Base-by-base conservation (phyloP, 2,888 invertebrate genomes). In the Ceriagrion tenellum region DNA sequence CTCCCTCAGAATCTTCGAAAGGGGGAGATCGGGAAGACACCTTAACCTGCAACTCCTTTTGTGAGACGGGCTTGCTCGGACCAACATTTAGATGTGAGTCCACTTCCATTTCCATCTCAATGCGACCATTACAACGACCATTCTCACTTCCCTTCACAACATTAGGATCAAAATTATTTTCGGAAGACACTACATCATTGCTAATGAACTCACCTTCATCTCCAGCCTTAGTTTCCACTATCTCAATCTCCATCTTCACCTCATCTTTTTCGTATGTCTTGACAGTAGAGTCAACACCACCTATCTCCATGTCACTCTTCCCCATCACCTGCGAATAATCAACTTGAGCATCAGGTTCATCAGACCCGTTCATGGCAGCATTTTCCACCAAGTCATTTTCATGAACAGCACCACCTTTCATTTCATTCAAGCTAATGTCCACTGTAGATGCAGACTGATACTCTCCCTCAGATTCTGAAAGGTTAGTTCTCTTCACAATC, bases 381-480 rank as follows among this genome's bases (percentile, higher is more conserved):
- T 59, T 93, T 69, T 93, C 69, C 10, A n/a, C 69, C 10, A 10
- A 12, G 47, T 93, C 69, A 74, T 93, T 69, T 20, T 59, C 59
- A 59, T 59, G 35, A 12, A 59, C 40, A 35, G 56, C 59, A 20
- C 59, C 59, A 56, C n/a, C 26, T 74, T 93, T 93, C 10, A n/a
- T 30, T 20, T 74, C 93, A 93, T 40, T 47, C n/a, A 55, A 40
- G 63, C 56, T 55, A 74, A 69, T 47, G 23, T 93, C 93, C 6
- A 93, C 56, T 40, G 40, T 69, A 47, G 93, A 55, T 4, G 56
- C 47, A n/a, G 47, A 40, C 63, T 93, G 47, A 69, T 47, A 93
- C 23, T 93, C 93, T 16, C 93, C 93, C 69, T 93, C 93, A 74
- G 93, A 93, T n/a, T 69, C 93, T n/a, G 93, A 93, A n/a, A 93